phyloP scores from a whole-genome alignment of 2,797 vertebrate genomes.

The Yasuhikotakia modesta region DNA sequence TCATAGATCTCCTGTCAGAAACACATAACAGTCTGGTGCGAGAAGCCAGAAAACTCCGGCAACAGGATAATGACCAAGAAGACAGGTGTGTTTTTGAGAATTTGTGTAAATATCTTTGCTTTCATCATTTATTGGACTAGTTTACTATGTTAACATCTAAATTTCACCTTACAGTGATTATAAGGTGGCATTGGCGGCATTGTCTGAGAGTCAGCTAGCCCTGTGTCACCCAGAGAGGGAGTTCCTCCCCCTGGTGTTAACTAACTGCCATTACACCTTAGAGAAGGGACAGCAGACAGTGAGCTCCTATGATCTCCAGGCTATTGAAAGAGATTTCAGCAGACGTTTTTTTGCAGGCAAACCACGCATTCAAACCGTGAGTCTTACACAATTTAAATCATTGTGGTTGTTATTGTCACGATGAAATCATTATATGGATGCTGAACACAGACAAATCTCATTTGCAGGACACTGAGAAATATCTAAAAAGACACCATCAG shows the following conservation, averaged over 20 bases:
- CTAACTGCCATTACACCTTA: conserved; percentile 76
- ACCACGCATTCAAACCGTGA: conserved; percentile 71
- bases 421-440: neutral
- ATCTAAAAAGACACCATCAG: conserved; percentile 72
- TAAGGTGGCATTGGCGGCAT: conserved; percentile 64
- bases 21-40: conserved; percentile 76
- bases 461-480: conserved; percentile 70
- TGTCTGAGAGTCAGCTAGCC: conserved; percentile 74
- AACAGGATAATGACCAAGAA: conserved; percentile 38
- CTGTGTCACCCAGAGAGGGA: conserved; percentile 75
- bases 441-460: neutral
- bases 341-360: conserved; percentile 73
- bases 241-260: conserved; percentile 75
- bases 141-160: neutral
- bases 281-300: conserved; percentile 69
- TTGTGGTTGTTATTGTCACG: neutral
- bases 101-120: neutral
- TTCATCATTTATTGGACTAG: neutral
- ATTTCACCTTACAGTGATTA: conserved; percentile 63
- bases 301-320: conserved; percentile 66
- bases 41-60: conserved; percentile 58
- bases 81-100: conserved; percentile 65
- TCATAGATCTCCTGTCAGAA: conserved; percentile 70
- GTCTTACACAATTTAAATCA: neutral
- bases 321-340: conserved; percentile 69